Base-by-base conservation (phyloP, 2,888 invertebrate genomes). In the Craniophora ligustri region DNA sequence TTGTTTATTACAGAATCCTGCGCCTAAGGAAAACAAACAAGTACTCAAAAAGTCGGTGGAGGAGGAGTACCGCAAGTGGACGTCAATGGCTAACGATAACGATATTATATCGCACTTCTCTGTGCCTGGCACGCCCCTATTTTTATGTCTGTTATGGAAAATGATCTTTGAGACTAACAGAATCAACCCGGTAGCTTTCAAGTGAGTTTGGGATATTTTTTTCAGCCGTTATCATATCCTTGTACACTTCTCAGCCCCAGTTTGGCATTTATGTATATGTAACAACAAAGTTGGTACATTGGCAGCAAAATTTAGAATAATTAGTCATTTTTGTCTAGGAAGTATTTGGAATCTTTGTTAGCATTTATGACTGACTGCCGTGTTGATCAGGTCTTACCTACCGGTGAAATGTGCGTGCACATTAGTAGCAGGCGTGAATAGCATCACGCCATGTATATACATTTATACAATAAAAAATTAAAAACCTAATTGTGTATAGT, bases 101-200 rank as follows among this genome's bases (percentile, higher is more conserved):
- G 99, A 99, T 82, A 98, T 98, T 31, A 98, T 99, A 76, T 96
- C 98, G 0, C 99, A 99, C 86, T 99, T 99, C 85, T 98, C 98
- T 0, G 97, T 98, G 13, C 97, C 97, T n/a, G 97, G 97, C 31
- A 98, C 98, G 2, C 98, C 98, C 26, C 89, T 99, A 14, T 99
- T 99, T 84, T 93, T 99, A 0, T 99, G 99, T 82, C 94, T 99
- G 18, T 91, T 99, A 2, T 99, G 98, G 96, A 99, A 99, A 89
- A 98, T 98, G 96, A 96, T 99, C 70, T 95, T 98, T 76, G 99
- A 99, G 85, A 98, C 98, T 0, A 98, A 98, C 81, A 95, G 97
- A 69, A 98, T 99, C 39, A 97, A 97, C 75, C 97, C 98, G 0
- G 98, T 98, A 47, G 98, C 98, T n/a, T 98, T 98, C 87, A 98